Percentiles rank a stretch among this genome's conserved stretches.
phyloP scores from a whole-genome alignment of 2,797 vertebrate species.

The Xiphorhynchus erythropygius region DNA sequence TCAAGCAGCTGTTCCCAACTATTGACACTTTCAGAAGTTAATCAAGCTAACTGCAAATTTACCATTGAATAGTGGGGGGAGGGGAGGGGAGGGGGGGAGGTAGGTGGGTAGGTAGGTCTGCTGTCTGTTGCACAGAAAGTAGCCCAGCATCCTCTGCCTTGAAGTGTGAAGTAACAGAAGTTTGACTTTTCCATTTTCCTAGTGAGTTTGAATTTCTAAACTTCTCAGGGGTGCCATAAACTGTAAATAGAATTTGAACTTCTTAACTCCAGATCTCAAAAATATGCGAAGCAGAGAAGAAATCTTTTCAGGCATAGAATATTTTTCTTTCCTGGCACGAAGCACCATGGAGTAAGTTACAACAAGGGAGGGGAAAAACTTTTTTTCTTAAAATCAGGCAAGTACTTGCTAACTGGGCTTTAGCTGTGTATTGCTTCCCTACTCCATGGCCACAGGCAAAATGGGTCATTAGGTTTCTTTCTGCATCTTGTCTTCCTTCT shows the following conservation, averaged over 20 bases:
- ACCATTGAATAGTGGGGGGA: not conserved
- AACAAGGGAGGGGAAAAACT: not conserved
- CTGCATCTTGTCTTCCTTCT: not conserved
- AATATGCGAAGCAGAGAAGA: not conserved
- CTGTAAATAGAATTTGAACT: conserved; percentile 22
- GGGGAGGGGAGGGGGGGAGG: not conserved
- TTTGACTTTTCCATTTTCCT: not conserved
- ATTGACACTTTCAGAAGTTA: not conserved
- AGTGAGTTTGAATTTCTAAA: not conserved
- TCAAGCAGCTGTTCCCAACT: conserved; percentile 1
- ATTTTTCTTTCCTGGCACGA: not conserved
- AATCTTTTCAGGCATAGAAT: not conserved
- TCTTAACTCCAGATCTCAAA: not conserved
- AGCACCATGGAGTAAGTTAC: not conserved
- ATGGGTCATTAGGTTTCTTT: not conserved
- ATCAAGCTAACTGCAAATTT: not conserved
- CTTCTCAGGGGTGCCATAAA: not conserved
- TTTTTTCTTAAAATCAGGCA: not conserved
- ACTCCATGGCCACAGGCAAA: not conserved
- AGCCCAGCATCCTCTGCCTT: not conserved
- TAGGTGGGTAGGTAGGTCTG: not conserved
- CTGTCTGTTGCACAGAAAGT: not conserved
- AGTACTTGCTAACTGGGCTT: not conserved
- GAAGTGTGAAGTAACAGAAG: not conserved
- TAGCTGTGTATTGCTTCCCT: not conserved